phyloP scores from a whole-genome alignment of 2,888 invertebrate species.

The Chalcis sispes region DNA sequence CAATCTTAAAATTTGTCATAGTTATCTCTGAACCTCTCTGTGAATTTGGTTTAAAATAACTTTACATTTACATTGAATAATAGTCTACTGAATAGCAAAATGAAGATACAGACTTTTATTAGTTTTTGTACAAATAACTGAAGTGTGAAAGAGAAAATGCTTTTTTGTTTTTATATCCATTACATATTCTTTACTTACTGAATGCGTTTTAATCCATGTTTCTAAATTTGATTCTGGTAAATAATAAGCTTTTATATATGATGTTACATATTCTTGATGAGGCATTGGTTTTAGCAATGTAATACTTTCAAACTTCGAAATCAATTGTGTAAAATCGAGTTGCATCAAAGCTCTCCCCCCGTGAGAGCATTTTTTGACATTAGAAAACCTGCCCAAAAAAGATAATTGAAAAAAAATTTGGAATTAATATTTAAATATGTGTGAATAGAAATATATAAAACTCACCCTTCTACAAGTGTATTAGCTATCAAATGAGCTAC shows the following conservation, averaged over 20 bases:
- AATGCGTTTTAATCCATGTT: slow-evolving; percentile 89
- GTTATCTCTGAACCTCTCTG: too few relatives aligned
- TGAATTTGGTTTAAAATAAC: too few relatives aligned
- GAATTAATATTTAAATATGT: background rate
- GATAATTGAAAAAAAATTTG: background rate
- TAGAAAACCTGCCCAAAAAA: slow-evolving; percentile 83
- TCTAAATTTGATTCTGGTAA: slow-evolving; percentile 92
- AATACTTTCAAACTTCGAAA: slow-evolving; percentile 92
- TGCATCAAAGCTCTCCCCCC: slow-evolving; percentile 99
- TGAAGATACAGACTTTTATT: too few relatives aligned
- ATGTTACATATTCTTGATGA: slow-evolving; percentile 92
- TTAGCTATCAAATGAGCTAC: slow-evolving; percentile 91
- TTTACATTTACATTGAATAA: background rate
- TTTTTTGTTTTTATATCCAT: background rate
- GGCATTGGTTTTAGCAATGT: slow-evolving; percentile 90
- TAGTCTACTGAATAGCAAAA: too few relatives aligned
- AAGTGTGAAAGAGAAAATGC: background rate
- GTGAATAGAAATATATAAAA: slow-evolving; percentile 33
- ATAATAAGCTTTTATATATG: slow-evolving; percentile 97
- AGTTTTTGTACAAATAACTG: background rate
- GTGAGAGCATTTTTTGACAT: slow-evolving; percentile 94
- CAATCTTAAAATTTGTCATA: too few relatives aligned
- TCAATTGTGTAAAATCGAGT: slow-evolving; percentile 95
- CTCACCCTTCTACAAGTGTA: slow-evolving; percentile 93
- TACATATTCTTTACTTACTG: slow-evolving; percentile 17